Conservation (phyloP, 2,888 invertebrate genomes). For the Nipponacmea schrenckii region DNA sequence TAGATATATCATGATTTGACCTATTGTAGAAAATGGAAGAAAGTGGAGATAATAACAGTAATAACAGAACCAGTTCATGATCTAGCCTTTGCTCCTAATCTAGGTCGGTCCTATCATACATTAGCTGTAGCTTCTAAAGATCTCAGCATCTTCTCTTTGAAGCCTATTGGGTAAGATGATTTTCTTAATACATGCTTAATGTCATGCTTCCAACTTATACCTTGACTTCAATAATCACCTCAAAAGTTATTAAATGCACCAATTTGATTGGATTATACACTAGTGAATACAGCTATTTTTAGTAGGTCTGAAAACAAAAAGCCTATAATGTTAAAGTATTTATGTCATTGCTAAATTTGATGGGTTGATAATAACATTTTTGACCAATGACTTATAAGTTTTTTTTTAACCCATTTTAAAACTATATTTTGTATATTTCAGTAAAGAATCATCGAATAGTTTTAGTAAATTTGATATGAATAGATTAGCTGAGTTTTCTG, state of each 20-base stretch:
- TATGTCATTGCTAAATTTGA: not conserved
- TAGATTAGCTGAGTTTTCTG: slow-evolving; percentile 85
- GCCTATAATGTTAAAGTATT: no score
- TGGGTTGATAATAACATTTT: not conserved
- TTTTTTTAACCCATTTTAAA: not conserved
- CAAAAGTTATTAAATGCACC: no score
- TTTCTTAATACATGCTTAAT: no score
- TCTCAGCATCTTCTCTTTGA: slow-evolving; percentile 78
- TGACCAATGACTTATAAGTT: not conserved
- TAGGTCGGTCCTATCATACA: slow-evolving; percentile 91
- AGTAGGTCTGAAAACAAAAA: no score
- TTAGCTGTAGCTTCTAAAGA: slow-evolving; percentile 95
- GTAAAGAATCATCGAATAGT: slow-evolving; percentile 62
- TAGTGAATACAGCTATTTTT: no score
- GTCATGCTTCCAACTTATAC: no score
- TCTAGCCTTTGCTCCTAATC: slow-evolving; percentile 92
- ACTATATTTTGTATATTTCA: slow-evolving; percentile 39
- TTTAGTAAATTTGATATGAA: slow-evolving; percentile 79
- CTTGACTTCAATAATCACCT: no score
- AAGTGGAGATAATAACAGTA: slow-evolving; percentile 83
- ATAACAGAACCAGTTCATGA: slow-evolving; percentile 91
- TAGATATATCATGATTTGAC: no score
- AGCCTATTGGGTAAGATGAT: slow-evolving; percentile 55
- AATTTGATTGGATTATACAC: no score
- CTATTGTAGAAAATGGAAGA: slow-evolving; percentile 78